Base-by-base conservation (phyloP, 2,797 vertebrate genomes). In the Phoxinus dragarum region DNA sequence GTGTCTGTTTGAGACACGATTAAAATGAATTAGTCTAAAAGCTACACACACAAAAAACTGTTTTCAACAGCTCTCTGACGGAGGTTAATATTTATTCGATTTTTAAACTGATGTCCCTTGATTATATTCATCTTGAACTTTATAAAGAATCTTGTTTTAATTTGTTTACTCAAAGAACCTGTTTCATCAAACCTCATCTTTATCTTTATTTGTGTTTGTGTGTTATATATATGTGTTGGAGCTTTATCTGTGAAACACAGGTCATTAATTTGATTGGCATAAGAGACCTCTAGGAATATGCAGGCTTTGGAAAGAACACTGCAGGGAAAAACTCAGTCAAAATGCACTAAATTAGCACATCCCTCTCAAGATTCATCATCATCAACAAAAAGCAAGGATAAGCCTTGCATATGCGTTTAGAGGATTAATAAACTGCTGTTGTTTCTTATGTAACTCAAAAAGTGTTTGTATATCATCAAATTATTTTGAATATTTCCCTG, bases 241-340 rank as follows among this genome's bases (percentile, higher is more conserved):
- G 19, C 6, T 73, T 44, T 82, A 38, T 69, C 44, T 40, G 47
- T 27, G 47, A 49, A 81, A 52, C 42, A 38, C 79, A 69, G 68
- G 61, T 38, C 52, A 69, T 54, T 81, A 19, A 52, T 81, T 69
- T 38, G 42, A 81, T 81, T 78, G 76, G 38, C 38, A 19, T 44
- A 44, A 64, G 56, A 64, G 54, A 40, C 54, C 76, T 42, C 38
- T 61, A 78, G 38, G 56, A 64, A 78, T 78, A 64, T 64, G 54
- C 56, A 19, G 16, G 56, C 76, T 64, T 64, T 78, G 38, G 38
- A 64, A 78, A 78, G 56, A 42, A 56, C 40, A 61, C 75, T 78
- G 75, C 23, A 19, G 38, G 36, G 23, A 19, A 40, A 61, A 64
- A 64, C 44, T 64, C 42, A 16, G 27, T 67, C 44, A 49, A 80